phyloP scores from a whole-genome alignment of 2,113 vertebrate species.

The Kryptolebias marmoratus region DNA sequence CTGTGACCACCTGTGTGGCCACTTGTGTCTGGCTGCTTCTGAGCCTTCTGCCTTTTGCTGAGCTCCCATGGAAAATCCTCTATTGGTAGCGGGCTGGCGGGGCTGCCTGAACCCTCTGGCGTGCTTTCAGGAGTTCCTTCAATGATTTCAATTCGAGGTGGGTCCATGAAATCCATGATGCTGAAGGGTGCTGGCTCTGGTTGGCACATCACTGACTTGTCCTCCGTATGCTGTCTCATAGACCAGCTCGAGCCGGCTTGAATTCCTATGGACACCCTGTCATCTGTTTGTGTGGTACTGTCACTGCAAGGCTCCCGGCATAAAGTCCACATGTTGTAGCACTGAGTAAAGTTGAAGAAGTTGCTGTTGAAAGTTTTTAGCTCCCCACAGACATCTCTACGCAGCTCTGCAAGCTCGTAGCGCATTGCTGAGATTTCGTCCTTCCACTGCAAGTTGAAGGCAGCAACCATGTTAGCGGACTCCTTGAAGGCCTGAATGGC shows the following conservation, averaged over 20 bases:
- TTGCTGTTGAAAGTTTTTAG: slow-evolving; percentile 86
- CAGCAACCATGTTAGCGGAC: slow-evolving; percentile 85
- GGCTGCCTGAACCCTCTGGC: slow-evolving; percentile 79
- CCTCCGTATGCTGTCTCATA: slow-evolving; percentile 77
- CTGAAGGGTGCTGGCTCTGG: slow-evolving; percentile 80
- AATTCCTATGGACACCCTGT: slow-evolving; percentile 81
- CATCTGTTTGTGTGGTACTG: slow-evolving; percentile 75
- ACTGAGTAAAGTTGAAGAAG: slow-evolving; percentile 87
- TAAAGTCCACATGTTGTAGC: slow-evolving; percentile 85
- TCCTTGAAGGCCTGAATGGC: slow-evolving; percentile 85
- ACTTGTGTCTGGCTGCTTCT: slow-evolving; percentile 68
- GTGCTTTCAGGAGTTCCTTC: slow-evolving; percentile 78
- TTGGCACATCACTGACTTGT: slow-evolving; percentile 84
- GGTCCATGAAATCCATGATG: slow-evolving; percentile 81
- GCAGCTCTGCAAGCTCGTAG: slow-evolving; percentile 83
- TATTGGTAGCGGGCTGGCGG: slow-evolving; percentile 77
- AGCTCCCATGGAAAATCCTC: slow-evolving; percentile 81
- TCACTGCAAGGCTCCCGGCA: slow-evolving; percentile 80
- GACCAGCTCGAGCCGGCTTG: slow-evolving; percentile 81
- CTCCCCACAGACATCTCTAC: slow-evolving; percentile 83
- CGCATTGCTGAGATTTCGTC: slow-evolving; percentile 86
- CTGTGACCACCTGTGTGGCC: slow-evolving; percentile 79
- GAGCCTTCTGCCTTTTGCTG: slow-evolving; percentile 74
- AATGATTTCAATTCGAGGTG: slow-evolving; percentile 82
- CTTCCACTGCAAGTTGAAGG: slow-evolving; percentile 86